phyloP scores from a whole-genome alignment of 2,113 vertebrate genomes.

The Microtus montanus region DNA sequence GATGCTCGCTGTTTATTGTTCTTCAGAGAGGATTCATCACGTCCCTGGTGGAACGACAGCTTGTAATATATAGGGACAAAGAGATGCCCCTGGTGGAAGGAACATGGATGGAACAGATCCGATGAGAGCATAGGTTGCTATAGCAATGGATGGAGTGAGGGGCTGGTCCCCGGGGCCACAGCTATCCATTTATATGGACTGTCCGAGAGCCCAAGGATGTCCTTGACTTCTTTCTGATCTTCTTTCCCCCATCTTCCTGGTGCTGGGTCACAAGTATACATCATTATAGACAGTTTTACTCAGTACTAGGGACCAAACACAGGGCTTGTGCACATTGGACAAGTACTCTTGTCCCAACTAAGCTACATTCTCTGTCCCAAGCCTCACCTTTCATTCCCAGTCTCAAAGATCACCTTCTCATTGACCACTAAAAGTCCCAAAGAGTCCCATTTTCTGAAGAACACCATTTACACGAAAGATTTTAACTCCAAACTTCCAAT shows the following conservation, averaged over 20 bases:
- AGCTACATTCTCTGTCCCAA: neutral
- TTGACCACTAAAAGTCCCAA: constrained; percentile 8
- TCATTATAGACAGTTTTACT: neutral
- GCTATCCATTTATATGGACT: neutral
- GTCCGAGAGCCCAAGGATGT: neutral
- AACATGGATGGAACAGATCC: neutral
- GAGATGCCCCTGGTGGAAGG: neutral
- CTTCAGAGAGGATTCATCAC: neutral
- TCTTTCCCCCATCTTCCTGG: neutral
- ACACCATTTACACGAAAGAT: constrained; percentile 25
- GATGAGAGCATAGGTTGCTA: neutral
- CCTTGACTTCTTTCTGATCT: neutral
- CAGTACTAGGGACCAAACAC: neutral
- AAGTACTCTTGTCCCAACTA: neutral
- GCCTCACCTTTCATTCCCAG: neutral
- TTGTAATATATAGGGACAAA: neutral
- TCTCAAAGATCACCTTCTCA: neutral
- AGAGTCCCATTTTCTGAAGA: neutral
- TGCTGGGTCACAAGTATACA: neutral
- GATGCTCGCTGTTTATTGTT: neutral
- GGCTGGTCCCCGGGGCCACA: neutral
- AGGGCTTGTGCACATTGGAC: too few relatives aligned
- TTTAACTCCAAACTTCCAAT: constrained; percentile 49
- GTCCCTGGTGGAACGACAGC: neutral
- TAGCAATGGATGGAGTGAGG: neutral